phyloP scores from a whole-genome alignment of 2,888 invertebrate genomes.

The Seladonia tumulorum region DNA sequence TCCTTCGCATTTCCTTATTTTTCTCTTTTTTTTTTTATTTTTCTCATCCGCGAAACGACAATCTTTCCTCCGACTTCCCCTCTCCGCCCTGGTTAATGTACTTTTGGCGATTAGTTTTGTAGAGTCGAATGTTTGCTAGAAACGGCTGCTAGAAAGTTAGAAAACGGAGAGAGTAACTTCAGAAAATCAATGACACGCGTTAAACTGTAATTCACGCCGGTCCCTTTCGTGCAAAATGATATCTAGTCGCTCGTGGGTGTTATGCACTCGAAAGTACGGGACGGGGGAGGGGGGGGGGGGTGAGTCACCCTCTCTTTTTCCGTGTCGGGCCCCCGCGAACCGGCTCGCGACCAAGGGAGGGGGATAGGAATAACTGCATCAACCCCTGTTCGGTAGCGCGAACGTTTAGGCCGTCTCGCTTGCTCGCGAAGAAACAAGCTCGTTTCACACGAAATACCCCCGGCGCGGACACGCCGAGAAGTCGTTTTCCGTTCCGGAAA shows the following conservation, averaged over 20 bases:
- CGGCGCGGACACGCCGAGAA: neutral
- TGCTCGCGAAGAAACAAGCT: constrained; percentile 66
- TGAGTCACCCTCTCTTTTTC: constrained; percentile 80
- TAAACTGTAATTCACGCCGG: constrained; percentile 81
- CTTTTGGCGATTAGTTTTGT: neutral
- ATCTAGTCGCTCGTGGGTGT: constrained; percentile 83
- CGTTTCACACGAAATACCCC: constrained; percentile 66
- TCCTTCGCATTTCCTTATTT: neutral
- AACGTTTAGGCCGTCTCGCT: constrained; percentile 65
- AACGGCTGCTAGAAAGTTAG: neutral
- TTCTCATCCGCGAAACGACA: neutral
- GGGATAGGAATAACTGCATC: constrained; percentile 71
- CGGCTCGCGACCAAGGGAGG: constrained; percentile 29
- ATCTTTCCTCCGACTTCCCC: neutral
- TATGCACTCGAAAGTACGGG: constrained; percentile 82
- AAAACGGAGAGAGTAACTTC: neutral
- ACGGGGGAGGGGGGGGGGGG: constrained; percentile 79
- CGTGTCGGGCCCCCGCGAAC: constrained; percentile 58
- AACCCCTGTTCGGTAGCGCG: constrained; percentile 78
- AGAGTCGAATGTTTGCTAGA: neutral
- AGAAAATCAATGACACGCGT: neutral
- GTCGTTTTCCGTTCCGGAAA: constrained; percentile 21
- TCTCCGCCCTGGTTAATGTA: neutral
- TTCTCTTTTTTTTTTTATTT: too few relatives aligned
- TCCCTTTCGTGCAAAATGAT: constrained; percentile 82